These are phyloP conservation scores for Lithobates sylvaticus DNA, from an alignment of 2,797 vertebrate genomes.

Conservation along the genomic window DNA sequence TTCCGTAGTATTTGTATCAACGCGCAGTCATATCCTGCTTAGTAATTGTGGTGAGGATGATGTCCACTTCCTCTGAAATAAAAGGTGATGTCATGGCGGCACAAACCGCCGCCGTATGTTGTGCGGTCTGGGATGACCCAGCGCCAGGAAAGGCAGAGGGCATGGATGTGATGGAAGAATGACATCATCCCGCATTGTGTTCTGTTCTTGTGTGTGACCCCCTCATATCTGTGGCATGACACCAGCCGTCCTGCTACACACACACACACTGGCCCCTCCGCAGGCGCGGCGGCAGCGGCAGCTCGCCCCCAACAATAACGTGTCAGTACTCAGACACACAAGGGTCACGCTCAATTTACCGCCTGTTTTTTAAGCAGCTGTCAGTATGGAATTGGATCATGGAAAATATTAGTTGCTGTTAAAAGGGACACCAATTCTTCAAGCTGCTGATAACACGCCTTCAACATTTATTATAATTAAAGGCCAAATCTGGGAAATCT, in stretches of 20 bases:
- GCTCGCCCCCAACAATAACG: background rate
- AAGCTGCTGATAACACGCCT: background rate
- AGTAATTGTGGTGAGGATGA: background rate
- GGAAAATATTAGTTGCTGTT: background rate
- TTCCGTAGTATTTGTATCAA: background rate
- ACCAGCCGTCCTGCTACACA: background rate
- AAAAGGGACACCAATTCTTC: background rate
- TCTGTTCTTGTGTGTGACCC: background rate
- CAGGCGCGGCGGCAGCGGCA: too few relatives aligned
- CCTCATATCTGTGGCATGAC: constrained; percentile 8
- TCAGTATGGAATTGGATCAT: background rate
- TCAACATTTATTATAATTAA: too few relatives aligned
- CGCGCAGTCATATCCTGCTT: constrained; percentile 7
- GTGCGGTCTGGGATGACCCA: background rate
- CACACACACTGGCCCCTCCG: too few relatives aligned
- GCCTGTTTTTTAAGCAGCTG: background rate
- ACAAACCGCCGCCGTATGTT: too few relatives aligned
- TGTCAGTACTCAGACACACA: constrained; percentile 13
- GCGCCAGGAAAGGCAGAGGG: constrained; percentile 9
- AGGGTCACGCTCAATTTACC: background rate
- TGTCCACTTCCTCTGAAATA: background rate
- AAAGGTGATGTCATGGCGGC: constrained; percentile 12
- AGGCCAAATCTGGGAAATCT: too few relatives aligned
- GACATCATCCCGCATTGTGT: constrained; percentile 12
- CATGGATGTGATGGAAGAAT: constrained; percentile 4